Evolutionary conservation across 1,140 invertebrate species (phyloP), one percentile per base, ranked within the genome.

Genomic region (Zaprionus camerounensis): DNA sequence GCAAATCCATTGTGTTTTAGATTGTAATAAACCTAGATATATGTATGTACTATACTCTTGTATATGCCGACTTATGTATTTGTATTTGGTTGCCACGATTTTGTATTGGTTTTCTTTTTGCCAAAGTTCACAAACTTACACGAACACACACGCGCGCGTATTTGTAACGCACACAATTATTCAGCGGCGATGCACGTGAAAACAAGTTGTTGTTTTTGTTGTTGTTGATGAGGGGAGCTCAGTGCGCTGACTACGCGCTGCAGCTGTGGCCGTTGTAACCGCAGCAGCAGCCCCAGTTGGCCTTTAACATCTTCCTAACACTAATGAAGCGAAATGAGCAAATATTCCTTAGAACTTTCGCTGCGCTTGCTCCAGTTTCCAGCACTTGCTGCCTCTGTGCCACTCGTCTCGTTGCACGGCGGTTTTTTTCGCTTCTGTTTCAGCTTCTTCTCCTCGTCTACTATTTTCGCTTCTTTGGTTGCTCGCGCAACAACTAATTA

Each of bases 401-500:
- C 44, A 22, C 46, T 24, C 46, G 46, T 24, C 9, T 24, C 17
- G 46, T 51, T 51, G 46, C 46, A 46, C 41, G 41, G n/a, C 41
- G 41, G 41, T 46, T 46, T 46, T 46, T 46, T 46, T 46, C 41
- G 34, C 41, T 57, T 36, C 56, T 51, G 17, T 49, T 26, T 61
- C 44, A 24, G 41, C 34, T 46, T 20, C 51, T 61, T 44, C 20
- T 11, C 51, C 20, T 53, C 31, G 20, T 34, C 15, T 57, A 38
- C 56, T 67, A 11, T 15, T 76, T 63, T 75, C 66, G 31, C 41
- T 70, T 75, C 80, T 88, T 67, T 62, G 64, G 63, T 57, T 59
- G 78, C 78, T 80, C 69, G 69, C 67, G 57, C 71, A 81, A 71
- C 84, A 81, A 80, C 88, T 91, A 91, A 91, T 91, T 91, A 91